A percentile compares a stretch with the other conserved stretches of the same genome.
Evolutionary conservation across 2,888 invertebrate genomes (phyloP).

Genomic region (Ommatoiulus sabulosus): DNA sequence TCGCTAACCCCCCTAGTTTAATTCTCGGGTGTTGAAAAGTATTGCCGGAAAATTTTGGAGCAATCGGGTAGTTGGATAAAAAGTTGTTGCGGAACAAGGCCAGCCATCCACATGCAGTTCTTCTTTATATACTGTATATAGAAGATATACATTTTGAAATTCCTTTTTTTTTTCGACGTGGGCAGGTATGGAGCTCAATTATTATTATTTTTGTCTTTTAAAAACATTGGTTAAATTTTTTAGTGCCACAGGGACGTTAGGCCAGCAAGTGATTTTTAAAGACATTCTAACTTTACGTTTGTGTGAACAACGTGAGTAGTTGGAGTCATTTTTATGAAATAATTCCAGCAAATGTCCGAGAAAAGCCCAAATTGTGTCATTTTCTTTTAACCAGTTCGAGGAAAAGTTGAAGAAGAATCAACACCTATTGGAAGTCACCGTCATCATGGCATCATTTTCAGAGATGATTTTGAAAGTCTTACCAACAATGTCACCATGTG

Average conservation of each 20-base stretch:
- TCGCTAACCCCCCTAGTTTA: too few relatives aligned
- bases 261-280: constrained; percentile 66
- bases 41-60: too few relatives aligned
- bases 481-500: neutral
- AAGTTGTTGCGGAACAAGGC: too few relatives aligned
- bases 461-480: constrained; percentile 67
- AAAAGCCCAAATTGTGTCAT: neutral
- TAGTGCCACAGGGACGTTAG: constrained; percentile 67
- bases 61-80: too few relatives aligned
- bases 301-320: constrained; percentile 67
- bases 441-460: constrained; percentile 65
- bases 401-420: neutral
- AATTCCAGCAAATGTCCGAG: neutral
- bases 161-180: too few relatives aligned
- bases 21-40: too few relatives aligned
- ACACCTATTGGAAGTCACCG: constrained; percentile 64
- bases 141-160: too few relatives aligned
- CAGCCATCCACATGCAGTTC: too few relatives aligned
- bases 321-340: constrained; percentile 51
- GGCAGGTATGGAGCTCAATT: too few relatives aligned
- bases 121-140: too few relatives aligned
- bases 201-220: neutral
- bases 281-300: constrained; percentile 67
- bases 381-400: neutral
- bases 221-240: neutral